A percentile compares a stretch with the other conserved stretches of the same genome.
phyloP scores from a whole-genome alignment of 2,888 invertebrate genomes.

The Mythimna lalbum region DNA sequence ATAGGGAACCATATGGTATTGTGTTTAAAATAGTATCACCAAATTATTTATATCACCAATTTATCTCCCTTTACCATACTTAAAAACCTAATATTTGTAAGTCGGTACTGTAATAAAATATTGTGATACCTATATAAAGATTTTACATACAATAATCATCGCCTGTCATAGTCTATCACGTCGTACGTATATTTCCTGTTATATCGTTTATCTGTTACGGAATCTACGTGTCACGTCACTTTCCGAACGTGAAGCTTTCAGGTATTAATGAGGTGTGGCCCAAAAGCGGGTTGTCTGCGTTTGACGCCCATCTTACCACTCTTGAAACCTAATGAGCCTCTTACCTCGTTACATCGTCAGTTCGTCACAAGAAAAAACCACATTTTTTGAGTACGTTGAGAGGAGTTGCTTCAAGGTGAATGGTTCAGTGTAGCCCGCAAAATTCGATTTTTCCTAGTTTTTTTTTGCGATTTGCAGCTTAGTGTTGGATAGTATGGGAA shows the following conservation, averaged over 20 bases:
- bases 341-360: slow-evolving; percentile 46
- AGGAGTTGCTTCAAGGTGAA: slow-evolving; percentile 14
- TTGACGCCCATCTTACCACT: slow-evolving; percentile 57
- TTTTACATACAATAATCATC: background rate
- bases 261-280: slow-evolving; percentile 65
- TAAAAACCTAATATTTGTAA: background rate
- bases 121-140: background rate
- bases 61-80: no score
- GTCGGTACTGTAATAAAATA: background rate
- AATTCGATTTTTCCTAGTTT: no score
- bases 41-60: no score
- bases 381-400: slow-evolving; percentile 20
- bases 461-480: no score
- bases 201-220: slow-evolving; percentile 39
- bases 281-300: slow-evolving; percentile 63
- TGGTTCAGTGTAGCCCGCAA: no score
- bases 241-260: slow-evolving; percentile 60
- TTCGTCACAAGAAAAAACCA: slow-evolving; percentile 33
- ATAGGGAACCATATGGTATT: no score
- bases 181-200: slow-evolving; percentile 35
- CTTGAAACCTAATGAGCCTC: slow-evolving; percentile 53
- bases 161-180: slow-evolving; percentile 4
- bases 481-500: no score
- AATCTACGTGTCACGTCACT: slow-evolving; percentile 42
- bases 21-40: no score